Evolutionary conservation across 2,113 vertebrate genomes (phyloP).

Genomic region (Forbesichthys papilliferus): DNA sequence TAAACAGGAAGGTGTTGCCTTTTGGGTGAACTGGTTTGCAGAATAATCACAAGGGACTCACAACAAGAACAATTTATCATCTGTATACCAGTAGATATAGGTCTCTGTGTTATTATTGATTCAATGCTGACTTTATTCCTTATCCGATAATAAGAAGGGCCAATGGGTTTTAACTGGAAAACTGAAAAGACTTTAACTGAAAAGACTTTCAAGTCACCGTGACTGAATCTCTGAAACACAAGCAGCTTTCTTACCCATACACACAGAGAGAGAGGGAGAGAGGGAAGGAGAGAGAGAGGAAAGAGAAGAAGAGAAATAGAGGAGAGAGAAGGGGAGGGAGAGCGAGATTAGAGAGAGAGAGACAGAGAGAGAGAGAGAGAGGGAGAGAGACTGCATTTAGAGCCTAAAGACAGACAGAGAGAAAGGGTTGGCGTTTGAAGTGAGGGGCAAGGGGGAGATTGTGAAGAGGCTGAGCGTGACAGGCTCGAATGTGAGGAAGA

Average conservation of each 20-base stretch:
- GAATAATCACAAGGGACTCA: too few relatives aligned
- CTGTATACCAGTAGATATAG: too few relatives aligned
- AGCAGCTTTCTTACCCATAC: background rate
- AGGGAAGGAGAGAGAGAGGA: slow-evolving; percentile 26
- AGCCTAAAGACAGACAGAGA: slow-evolving; percentile 69
- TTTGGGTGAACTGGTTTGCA: too few relatives aligned
- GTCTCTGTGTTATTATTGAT: too few relatives aligned
- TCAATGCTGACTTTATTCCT: background rate
- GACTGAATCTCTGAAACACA: too few relatives aligned
- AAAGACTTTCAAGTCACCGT: too few relatives aligned
- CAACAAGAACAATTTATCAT: too few relatives aligned
- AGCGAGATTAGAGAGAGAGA: background rate
- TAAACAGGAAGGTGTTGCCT: too few relatives aligned
- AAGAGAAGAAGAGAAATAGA: slow-evolving; percentile 1
- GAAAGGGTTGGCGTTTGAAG: slow-evolving; percentile 56
- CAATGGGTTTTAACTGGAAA: too few relatives aligned
- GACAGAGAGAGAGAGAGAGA: background rate
- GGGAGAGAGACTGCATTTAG: slow-evolving; percentile 39
- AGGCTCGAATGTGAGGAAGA: slow-evolving; percentile 4
- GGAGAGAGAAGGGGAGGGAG: background rate
- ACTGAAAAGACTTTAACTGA: too few relatives aligned
- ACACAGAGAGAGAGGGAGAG: slow-evolving; percentile 11
- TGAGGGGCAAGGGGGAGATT: slow-evolving; percentile 13
- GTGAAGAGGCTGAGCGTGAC: slow-evolving; percentile 30
- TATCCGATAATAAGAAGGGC: too few relatives aligned